phyloP scores from a whole-genome alignment of 2,113 vertebrate genomes.

The Apteryx mantelli region DNA sequence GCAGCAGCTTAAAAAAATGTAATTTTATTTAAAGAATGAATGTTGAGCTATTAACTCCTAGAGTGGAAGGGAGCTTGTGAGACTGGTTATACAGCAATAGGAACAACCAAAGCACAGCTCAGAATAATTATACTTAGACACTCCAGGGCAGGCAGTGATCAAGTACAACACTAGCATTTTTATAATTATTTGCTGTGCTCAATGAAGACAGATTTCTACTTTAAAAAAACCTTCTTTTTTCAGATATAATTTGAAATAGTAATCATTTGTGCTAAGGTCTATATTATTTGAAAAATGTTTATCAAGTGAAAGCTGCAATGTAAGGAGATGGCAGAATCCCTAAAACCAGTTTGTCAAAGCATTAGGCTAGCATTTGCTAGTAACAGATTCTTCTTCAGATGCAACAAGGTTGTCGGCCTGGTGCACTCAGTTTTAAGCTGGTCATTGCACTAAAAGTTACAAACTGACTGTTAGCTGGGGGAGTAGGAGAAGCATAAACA shows the following conservation, averaged over 20 bases:
- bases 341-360: background rate
- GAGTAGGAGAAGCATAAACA: background rate
- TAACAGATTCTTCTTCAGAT: background rate
- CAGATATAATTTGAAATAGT: background rate
- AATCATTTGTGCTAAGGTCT: background rate
- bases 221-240: background rate
- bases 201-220: background rate
- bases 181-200: background rate
- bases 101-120: background rate
- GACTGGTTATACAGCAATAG: slow-evolving; percentile 31
- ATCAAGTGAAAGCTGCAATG: background rate
- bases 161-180: background rate
- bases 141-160: background rate
- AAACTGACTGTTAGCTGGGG: background rate
- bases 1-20: background rate
- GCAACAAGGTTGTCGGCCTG: background rate
- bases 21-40: background rate
- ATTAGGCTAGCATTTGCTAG: background rate
- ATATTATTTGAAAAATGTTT: background rate
- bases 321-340: background rate
- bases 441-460: background rate
- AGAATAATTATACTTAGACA: background rate
- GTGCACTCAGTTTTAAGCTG: background rate
- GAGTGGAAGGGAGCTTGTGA: background rate
- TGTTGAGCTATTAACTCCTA: background rate